Percentiles rank a stretch among this genome's conserved stretches.
phyloP scores from a whole-genome alignment of 2,113 vertebrate species.

The Neomonachus schauinslandi region DNA sequence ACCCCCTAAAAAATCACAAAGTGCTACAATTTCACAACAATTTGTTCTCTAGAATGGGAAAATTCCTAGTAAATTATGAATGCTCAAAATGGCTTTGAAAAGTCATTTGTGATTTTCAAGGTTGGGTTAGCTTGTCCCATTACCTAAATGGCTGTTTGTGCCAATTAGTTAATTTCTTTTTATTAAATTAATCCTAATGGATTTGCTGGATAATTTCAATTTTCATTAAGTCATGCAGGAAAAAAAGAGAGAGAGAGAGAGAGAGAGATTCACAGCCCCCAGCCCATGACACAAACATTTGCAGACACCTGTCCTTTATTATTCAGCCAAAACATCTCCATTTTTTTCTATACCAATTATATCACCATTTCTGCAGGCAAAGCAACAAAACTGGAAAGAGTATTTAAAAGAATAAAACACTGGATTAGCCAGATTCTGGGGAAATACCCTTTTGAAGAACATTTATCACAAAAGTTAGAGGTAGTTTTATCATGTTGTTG shows the following conservation, averaged over 20 bases:
- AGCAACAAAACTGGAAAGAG: not conserved
- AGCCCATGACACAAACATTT: not conserved
- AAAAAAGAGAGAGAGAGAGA: not conserved
- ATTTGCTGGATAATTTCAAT: constrained; percentile 5
- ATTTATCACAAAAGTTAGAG: not conserved
- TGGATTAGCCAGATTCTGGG: not conserved
- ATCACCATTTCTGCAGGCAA: not conserved
- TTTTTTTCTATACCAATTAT: not conserved
- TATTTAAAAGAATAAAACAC: not conserved
- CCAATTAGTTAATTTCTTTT: constrained; percentile 17
- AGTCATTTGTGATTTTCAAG: not conserved
- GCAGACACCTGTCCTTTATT: not conserved
- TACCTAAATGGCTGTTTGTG: not conserved
- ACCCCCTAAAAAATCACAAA: not conserved
- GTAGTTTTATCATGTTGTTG: not conserved
- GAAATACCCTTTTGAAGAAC: not conserved
- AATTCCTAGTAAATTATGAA: not conserved
- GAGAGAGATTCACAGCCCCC: not conserved
- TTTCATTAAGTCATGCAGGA: not conserved
- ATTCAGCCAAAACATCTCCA: not conserved
- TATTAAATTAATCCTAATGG: not conserved
- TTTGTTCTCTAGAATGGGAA: not conserved
- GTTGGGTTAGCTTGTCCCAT: not conserved
- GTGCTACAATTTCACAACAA: not conserved
- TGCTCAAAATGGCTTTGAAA: not conserved